phyloP scores from a whole-genome alignment of 1,140 invertebrate genomes.

The Drosophila obscura region DNA sequence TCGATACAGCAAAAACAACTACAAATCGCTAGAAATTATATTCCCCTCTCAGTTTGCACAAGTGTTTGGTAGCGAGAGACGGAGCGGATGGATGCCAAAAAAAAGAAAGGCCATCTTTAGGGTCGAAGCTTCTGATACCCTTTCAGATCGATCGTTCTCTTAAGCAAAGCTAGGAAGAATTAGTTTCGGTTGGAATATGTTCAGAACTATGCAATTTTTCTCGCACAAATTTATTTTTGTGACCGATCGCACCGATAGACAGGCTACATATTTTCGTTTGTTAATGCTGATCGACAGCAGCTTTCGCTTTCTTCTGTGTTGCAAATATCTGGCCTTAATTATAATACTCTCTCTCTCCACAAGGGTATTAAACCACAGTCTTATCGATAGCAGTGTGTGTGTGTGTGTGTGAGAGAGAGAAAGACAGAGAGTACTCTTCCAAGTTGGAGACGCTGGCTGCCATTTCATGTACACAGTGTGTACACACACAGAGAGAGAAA shows the following conservation, averaged over 20 bases:
- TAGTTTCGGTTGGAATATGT: no score
- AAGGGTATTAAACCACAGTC: constrained; percentile 19
- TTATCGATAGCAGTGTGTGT: constrained; percentile 48
- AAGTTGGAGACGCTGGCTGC: constrained; percentile 59
- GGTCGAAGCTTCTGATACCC: no score
- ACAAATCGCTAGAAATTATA: not conserved
- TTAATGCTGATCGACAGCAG: no score
- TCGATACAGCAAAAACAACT: not conserved
- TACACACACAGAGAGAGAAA: constrained; percentile 21
- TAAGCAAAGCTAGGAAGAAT: no score
- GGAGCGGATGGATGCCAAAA: constrained; percentile 12
- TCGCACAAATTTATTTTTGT: no score
- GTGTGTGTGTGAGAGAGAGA: constrained; percentile 23
- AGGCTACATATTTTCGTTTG: no score
- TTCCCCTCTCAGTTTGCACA: not conserved
- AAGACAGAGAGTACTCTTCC: not conserved
- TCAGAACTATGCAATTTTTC: no score
- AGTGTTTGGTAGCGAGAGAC: constrained; percentile 7
- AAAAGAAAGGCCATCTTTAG: constrained; percentile 1
- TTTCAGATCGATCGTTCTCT: no score
- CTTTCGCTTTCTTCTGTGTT: no score
- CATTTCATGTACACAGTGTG: constrained; percentile 58
- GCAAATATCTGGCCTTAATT: no score
- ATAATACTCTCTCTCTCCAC: no score
- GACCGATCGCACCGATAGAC: no score